phyloP scores from a whole-genome alignment of 2,888 invertebrate species.

The Mantis religiosa region DNA sequence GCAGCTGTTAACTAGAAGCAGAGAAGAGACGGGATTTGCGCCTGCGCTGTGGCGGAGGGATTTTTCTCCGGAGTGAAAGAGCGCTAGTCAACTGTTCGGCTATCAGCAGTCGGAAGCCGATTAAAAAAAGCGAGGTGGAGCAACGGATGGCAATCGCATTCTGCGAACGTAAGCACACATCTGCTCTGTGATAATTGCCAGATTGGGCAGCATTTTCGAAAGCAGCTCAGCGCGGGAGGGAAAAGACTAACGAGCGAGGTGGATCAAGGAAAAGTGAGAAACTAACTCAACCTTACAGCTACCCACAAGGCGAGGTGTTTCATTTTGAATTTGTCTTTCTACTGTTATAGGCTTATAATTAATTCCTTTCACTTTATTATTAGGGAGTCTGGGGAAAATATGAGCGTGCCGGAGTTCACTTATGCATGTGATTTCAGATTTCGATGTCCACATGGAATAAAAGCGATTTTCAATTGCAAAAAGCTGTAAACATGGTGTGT shows the following conservation, averaged over 20 bases:
- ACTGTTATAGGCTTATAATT: no score
- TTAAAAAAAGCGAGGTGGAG: background rate
- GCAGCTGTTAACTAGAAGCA: background rate
- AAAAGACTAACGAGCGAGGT: background rate
- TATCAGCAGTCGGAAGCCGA: background rate
- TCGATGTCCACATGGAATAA: no score
- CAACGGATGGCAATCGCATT: background rate
- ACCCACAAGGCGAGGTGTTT: background rate
- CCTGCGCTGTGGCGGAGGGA: background rate
- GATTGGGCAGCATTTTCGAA: conserved; percentile 8
- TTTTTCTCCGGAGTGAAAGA: background rate
- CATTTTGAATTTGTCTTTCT: background rate
- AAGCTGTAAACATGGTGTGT: no score
- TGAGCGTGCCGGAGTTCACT: no score
- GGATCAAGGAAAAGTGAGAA: background rate
- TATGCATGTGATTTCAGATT: no score
- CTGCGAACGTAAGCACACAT: conserved; percentile 15
- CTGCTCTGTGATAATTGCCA: conserved; percentile 12
- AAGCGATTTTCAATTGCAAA: no score
- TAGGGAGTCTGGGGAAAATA: no score
- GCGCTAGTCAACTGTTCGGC: background rate
- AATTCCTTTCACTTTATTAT: no score
- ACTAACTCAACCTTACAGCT: background rate
- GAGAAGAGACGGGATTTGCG: background rate
- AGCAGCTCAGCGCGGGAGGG: no score